Percentiles rank a stretch among this genome's conserved stretches.
Conservation (phyloP, 2,797 vertebrate species). For the Leptatherina wallacei region DNA sequence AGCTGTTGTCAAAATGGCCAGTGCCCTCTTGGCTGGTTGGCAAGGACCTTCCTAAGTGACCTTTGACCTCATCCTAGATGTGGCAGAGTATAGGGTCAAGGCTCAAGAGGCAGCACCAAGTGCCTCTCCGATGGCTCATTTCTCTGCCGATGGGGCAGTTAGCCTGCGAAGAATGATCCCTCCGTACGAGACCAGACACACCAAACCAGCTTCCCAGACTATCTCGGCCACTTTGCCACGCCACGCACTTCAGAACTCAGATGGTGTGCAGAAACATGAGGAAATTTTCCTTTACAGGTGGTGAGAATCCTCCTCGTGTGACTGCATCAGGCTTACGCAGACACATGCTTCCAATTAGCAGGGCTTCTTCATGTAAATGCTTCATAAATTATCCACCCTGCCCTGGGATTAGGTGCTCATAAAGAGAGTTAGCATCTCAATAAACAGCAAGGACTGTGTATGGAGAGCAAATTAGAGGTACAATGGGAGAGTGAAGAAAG, state of each 20-base stretch:
- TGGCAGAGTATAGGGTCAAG: slow-evolving; percentile 62
- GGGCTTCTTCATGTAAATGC: slow-evolving; percentile 99
- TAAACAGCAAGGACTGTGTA: slow-evolving; percentile 89
- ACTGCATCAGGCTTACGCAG: slow-evolving; percentile 91
- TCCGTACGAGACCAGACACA: slow-evolving; percentile 66
- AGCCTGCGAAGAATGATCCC: slow-evolving; percentile 65
- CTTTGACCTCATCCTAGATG: slow-evolving; percentile 59
- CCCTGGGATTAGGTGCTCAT: slow-evolving; percentile 97
- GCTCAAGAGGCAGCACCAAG: slow-evolving; percentile 60
- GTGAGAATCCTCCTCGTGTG: slow-evolving; percentile 78
- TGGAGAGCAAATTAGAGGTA: slow-evolving; percentile 74
- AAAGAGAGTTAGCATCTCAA: slow-evolving; percentile 96
- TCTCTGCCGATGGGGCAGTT: slow-evolving; percentile 72
- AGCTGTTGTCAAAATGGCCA: slow-evolving; percentile 66
- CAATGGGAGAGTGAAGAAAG: slow-evolving; percentile 34
- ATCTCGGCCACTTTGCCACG: slow-evolving; percentile 51
- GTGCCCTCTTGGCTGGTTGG: slow-evolving; percentile 58
- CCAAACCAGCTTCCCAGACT: slow-evolving; percentile 66
- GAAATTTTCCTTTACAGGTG: slow-evolving; percentile 25
- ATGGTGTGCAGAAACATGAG: background rate
- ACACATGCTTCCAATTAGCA: slow-evolving; percentile 99
- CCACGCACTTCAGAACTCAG: slow-evolving; percentile 28
- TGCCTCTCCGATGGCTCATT: slow-evolving; percentile 65
- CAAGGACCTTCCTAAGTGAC: slow-evolving; percentile 59
- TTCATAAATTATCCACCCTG: slow-evolving; percentile 97